These are phyloP conservation scores for Hypotaenidia okinawae DNA, from an alignment of 2,797 vertebrate genomes.

Conservation along the genomic window DNA sequence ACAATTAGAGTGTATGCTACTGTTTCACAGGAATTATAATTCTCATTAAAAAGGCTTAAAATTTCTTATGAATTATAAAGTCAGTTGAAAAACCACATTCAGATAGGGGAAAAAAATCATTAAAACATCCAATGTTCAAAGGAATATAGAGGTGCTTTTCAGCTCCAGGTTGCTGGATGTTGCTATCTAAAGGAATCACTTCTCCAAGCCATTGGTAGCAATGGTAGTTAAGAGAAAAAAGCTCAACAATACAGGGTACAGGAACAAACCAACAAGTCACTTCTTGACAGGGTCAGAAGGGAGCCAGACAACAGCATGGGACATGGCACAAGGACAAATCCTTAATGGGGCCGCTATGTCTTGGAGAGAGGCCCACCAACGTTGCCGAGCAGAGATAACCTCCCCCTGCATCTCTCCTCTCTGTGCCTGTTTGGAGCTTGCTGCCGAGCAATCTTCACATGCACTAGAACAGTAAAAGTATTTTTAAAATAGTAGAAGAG, in stretches of 20 bases:
- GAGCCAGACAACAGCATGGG: background rate
- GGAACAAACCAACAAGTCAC: background rate
- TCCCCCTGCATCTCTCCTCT: background rate
- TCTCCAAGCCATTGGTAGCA: background rate
- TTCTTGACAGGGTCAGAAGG: background rate
- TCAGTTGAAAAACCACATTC: background rate
- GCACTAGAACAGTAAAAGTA: background rate
- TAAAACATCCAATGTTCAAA: background rate
- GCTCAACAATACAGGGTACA: background rate
- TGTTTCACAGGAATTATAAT: background rate
- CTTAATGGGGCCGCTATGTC: background rate
- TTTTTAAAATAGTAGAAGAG: background rate
- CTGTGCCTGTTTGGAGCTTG: background rate
- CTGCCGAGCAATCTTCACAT: background rate
- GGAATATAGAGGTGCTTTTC: background rate
- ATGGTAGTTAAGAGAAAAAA: background rate
- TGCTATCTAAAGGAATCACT: background rate
- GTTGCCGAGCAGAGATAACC: background rate
- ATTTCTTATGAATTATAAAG: background rate
- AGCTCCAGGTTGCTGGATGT: background rate
- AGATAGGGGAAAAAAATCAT: background rate
- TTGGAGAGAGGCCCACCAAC: fast-evolving
- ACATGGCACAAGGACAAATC: background rate
- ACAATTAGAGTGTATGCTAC: background rate
- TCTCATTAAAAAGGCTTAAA: background rate